Evolutionary conservation across 1,140 invertebrate species (phyloP), one percentile per base, ranked within the genome.

Genomic region (Trichomalopsis sarcophagae): DNA sequence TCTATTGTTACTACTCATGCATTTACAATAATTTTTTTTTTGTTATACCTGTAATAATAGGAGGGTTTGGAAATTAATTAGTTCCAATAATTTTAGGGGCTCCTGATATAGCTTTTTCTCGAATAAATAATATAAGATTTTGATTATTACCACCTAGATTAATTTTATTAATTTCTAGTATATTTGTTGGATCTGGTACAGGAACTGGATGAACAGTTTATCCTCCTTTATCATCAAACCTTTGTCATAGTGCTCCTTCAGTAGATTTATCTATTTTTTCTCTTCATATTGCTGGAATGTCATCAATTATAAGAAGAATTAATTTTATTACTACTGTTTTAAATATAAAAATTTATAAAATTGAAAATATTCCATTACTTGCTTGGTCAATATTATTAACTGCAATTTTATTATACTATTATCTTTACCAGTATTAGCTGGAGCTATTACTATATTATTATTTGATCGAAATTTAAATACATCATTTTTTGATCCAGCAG

Each of bases 61-160:
- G 96, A 77, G 96, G 96, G 88, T 96, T 97, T 94, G 96, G 96
- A 87, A 97, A 97, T 92, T 97, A 95, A 94, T 91, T 97, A 91
- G 91, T 96, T 6, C 96, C 96, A 68, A 89, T 96, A 93, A 96
- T 96, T 94, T 84, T 97, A 87, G 95, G 95, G 86, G 94, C 94
- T 0, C 94, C 95, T 21, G 96, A 97, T 95, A 96, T 97, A 94
- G 94, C 95, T 9, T 97, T 96, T 83, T 96, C 96, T 6, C 95
- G 96, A 89, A 92, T 96, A 94, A 97, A 97, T 94, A 96, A 96
- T 94, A 94, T 96, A 94, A 96, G 95, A 91, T 96, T 97, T 94
- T 96, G 96, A 94, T 87, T 96, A 81, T 87, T 96, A 81, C 94
- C 94, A 0, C 94, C 95, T 2, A 95, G 95, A 81, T 87, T 96